Evolutionary conservation across 2,797 vertebrate genomes (phyloP).

Genomic region (Pangasius mekongensis): DNA sequence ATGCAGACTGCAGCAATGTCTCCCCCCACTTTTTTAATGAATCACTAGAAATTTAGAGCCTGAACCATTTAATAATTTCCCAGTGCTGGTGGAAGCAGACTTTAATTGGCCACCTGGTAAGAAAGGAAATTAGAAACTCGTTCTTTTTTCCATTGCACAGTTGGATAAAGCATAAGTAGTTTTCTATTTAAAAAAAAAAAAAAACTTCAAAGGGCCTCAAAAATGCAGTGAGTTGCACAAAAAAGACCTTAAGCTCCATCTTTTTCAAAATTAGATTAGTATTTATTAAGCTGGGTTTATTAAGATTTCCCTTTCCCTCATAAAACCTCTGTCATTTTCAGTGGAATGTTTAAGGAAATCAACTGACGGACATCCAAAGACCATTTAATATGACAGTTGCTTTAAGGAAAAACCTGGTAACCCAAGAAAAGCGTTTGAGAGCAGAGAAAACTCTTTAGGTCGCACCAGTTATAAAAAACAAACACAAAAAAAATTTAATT

Average conservation of each 20-base stretch:
- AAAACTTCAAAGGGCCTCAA: slow-evolving; percentile 3
- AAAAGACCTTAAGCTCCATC: slow-evolving; percentile 4
- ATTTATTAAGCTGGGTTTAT: not conserved
- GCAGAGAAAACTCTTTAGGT: not conserved
- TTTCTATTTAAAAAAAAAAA: not conserved
- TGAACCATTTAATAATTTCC: slow-evolving; percentile 7
- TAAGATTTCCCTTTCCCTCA: not conserved
- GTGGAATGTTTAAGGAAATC: not conserved
- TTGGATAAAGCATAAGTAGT: slow-evolving; percentile 7
- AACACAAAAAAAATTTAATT: not conserved
- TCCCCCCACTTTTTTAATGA: not conserved
- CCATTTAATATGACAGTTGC: not conserved
- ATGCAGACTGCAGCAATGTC: not conserved
- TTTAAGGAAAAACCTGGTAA: not conserved
- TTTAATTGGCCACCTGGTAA: slow-evolving; percentile 43
- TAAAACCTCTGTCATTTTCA: not conserved
- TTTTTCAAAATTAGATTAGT: not conserved
- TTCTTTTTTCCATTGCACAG: slow-evolving; percentile 6
- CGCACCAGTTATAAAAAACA: not conserved
- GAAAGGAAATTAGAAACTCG: slow-evolving; percentile 31
- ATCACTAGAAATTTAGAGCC: not conserved
- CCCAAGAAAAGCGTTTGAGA: not conserved
- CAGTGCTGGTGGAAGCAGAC: slow-evolving; percentile 1
- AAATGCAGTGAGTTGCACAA: slow-evolving; percentile 1
- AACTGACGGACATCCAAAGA: not conserved